Percentiles rank a stretch among this genome's conserved stretches.
These are phyloP conservation scores for Standfussiana lucernea DNA, from an alignment of 2,888 invertebrate genomes.

Conservation along the genomic window DNA sequence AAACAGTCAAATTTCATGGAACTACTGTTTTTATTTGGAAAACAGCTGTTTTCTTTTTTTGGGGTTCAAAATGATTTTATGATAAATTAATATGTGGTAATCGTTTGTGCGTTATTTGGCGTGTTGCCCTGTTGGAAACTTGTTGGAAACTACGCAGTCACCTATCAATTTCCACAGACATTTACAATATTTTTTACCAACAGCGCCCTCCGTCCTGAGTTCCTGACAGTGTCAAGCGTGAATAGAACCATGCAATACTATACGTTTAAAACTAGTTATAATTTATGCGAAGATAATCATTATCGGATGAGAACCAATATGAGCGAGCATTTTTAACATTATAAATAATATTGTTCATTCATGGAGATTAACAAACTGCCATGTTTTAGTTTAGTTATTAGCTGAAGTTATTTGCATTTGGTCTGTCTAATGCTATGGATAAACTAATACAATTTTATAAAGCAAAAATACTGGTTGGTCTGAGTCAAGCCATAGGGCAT, in stretches of 20 bases:
- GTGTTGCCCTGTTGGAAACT: background rate
- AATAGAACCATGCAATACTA: background rate
- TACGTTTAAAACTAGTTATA: background rate
- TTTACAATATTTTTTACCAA: background rate
- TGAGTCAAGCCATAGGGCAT: conserved; percentile 43
- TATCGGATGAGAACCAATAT: background rate
- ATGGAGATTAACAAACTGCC: background rate
- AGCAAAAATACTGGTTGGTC: conserved; percentile 31
- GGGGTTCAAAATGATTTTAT: too few species aligned
- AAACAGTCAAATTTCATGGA: too few species aligned
- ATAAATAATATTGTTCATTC: background rate
- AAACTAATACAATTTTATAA: background rate
- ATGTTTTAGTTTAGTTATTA: background rate
- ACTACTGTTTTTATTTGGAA: too few species aligned
- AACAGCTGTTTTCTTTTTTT: too few species aligned
- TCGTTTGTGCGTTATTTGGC: background rate
- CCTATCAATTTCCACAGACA: background rate
- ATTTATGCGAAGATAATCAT: background rate
- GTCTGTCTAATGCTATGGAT: background rate
- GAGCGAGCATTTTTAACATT: background rate
- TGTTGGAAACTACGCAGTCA: background rate
- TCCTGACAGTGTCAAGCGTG: background rate
- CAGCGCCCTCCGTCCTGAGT: background rate
- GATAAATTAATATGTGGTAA: too few species aligned
- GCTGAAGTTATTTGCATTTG: background rate